Evolutionary conservation across 2,888 invertebrate species (phyloP).

Genomic region (Epistrophe grossulariae): DNA sequence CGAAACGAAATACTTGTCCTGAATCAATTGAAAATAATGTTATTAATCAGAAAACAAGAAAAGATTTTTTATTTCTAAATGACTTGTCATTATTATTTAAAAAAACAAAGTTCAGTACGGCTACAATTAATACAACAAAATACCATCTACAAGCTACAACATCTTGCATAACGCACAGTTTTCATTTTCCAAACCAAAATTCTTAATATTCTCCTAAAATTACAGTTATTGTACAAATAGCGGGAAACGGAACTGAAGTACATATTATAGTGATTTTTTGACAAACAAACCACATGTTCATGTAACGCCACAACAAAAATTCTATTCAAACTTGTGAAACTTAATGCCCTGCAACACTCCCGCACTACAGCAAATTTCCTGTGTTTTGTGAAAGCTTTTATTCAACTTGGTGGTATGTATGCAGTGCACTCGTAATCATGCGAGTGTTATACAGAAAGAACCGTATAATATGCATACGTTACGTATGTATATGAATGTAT

Average conservation of each 20-base stretch:
- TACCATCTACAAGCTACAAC: no score
- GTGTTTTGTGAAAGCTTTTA: slow-evolving; percentile 12
- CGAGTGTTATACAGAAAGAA: background rate
- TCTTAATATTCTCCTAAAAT: background rate
- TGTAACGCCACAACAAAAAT: slow-evolving; percentile 2
- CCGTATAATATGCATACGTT: background rate
- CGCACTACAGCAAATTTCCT: background rate
- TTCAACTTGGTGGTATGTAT: background rate
- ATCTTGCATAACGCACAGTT: no score
- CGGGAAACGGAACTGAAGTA: slow-evolving; percentile 14
- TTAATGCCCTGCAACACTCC: slow-evolving; percentile 12
- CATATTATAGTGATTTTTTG: slow-evolving; percentile 10
- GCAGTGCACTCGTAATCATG: slow-evolving; percentile 10
- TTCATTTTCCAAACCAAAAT: background rate
- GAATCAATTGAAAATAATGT: no score
- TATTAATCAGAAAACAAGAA: no score
- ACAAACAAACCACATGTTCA: slow-evolving; percentile 28
- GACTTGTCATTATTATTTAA: no score
- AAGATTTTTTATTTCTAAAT: no score
- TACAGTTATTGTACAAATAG: slow-evolving; percentile 30
- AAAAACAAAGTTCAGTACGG: no score
- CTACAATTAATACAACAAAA: no score
- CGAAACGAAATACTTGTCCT: no score
- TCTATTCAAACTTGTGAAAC: slow-evolving; percentile 26
- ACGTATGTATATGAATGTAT: background rate